Percentiles rank a stretch among this genome's conserved stretches.
phyloP scores from a whole-genome alignment of 2,888 invertebrate species.

The Schrankia costaestrigalis region DNA sequence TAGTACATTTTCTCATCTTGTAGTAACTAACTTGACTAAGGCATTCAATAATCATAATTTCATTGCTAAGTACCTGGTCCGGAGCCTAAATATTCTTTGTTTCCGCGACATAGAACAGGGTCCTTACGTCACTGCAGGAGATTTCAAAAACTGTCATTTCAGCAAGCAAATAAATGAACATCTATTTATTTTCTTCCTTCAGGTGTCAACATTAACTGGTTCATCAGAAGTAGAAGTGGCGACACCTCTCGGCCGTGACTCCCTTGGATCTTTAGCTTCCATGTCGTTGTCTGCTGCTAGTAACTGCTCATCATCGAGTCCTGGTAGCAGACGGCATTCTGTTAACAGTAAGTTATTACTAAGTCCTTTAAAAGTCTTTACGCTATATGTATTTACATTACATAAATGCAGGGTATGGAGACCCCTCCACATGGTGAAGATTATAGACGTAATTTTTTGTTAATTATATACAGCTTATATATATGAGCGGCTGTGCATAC shows the following conservation, averaged over 20 bases:
- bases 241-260: slow-evolving; percentile 75
- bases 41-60: no score
- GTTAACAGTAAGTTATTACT: slow-evolving; percentile 83
- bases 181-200: slow-evolving; percentile 23
- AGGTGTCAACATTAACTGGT: slow-evolving; percentile 92
- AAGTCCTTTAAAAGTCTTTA: not conserved
- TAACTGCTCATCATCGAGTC: slow-evolving; percentile 88
- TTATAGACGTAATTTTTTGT: not conserved
- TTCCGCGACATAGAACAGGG: no score
- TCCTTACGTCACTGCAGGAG: no score
- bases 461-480: not conserved
- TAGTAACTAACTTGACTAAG: no score
- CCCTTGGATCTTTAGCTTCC: slow-evolving; percentile 87
- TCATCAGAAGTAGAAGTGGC: slow-evolving; percentile 85
- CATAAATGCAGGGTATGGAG: not conserved
- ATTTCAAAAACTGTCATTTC: no score
- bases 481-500: no score
- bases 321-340: slow-evolving; percentile 88
- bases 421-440: not conserved
- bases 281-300: slow-evolving; percentile 89
- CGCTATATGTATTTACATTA: not conserved
- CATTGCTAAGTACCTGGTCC: no score
- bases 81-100: no score
- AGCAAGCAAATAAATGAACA: not conserved
- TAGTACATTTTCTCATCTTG: no score